Evolutionary conservation across 2,797 vertebrate species (phyloP).

Genomic region (Pseudomugil tenellus): DNA sequence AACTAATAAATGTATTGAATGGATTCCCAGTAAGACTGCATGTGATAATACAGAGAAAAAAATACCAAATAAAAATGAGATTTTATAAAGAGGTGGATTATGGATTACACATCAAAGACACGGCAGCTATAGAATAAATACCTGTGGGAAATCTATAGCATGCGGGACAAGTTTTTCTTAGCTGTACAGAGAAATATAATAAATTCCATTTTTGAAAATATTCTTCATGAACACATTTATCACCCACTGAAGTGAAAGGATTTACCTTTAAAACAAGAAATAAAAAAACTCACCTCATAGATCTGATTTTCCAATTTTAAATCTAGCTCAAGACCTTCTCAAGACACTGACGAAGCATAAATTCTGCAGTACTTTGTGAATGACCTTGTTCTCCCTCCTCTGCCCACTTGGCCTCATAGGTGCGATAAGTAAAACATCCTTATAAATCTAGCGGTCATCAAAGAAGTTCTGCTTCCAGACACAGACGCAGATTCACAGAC

Average conservation of each 20-base stretch:
- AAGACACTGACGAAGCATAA: slow-evolving; percentile 55
- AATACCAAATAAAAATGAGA: neutral
- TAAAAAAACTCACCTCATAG: slow-evolving; percentile 39
- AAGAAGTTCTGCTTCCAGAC: slow-evolving; percentile 70
- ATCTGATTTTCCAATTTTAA: slow-evolving; percentile 58
- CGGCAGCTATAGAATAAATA: too few relatives aligned
- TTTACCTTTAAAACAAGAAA: slow-evolving; percentile 43
- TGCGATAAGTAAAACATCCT: slow-evolving; percentile 68
- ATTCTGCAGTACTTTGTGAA: slow-evolving; percentile 56
- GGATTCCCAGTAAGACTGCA: neutral
- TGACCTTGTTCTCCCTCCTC: slow-evolving; percentile 42
- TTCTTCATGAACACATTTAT: neutral
- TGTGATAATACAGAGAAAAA: neutral
- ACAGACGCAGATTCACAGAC: slow-evolving; percentile 54
- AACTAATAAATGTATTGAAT: neutral
- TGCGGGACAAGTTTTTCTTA: neutral
- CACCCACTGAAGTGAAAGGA: neutral
- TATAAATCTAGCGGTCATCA: slow-evolving; percentile 77
- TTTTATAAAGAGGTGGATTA: neutral
- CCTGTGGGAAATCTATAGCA: too few relatives aligned
- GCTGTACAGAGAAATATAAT: neutral
- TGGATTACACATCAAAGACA: too few relatives aligned
- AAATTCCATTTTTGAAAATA: neutral
- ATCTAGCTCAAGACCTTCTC: slow-evolving; percentile 57
- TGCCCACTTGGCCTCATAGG: slow-evolving; percentile 54